Conservation (phyloP, 2,113 vertebrate species). For the Oryzias woworae region DNA sequence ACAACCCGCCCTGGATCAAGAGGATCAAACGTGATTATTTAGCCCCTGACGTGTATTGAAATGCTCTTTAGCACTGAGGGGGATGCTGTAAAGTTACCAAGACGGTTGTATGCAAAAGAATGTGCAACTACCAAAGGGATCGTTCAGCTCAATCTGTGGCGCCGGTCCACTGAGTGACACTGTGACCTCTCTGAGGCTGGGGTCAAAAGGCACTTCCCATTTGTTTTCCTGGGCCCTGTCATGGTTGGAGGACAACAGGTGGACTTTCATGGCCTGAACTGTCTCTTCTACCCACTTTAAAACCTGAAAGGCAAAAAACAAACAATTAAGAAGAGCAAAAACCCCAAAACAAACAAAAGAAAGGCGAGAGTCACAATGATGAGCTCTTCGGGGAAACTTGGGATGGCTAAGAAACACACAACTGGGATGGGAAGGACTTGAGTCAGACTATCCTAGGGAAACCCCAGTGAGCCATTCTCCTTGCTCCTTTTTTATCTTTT, state of each 20-base stretch:
- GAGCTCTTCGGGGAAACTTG: constrained; percentile 11
- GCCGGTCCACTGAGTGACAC: constrained; percentile 89
- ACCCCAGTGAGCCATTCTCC: not conserved
- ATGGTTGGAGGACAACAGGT: constrained; percentile 88
- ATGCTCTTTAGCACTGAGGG: not conserved
- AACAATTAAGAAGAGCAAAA: not conserved
- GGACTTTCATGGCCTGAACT: constrained; percentile 89
- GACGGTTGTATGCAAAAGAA: not conserved
- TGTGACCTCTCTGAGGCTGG: constrained; percentile 90
- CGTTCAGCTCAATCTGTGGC: constrained; percentile 82
- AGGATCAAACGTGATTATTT: constrained; percentile 5
- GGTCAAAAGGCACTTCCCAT: constrained; percentile 87
- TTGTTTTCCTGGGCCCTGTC: constrained; percentile 80
- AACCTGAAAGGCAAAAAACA: constrained; percentile 74
- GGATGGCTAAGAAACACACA: constrained; percentile 19
- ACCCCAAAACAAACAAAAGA: not conserved
- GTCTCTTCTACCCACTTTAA: constrained; percentile 94
- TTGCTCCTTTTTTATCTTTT: constrained; percentile 47
- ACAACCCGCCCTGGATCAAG: constrained; percentile 79
- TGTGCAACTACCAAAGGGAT: constrained; percentile 80
- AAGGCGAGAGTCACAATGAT: not conserved
- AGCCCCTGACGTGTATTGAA: not conserved
- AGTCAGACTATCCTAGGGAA: constrained; percentile 6
- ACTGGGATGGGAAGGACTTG: constrained; percentile 35
- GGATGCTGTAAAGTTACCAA: not conserved